These are phyloP conservation scores for Tor tambroides DNA, from an alignment of 2,113 vertebrate species.

Conservation along the genomic window DNA sequence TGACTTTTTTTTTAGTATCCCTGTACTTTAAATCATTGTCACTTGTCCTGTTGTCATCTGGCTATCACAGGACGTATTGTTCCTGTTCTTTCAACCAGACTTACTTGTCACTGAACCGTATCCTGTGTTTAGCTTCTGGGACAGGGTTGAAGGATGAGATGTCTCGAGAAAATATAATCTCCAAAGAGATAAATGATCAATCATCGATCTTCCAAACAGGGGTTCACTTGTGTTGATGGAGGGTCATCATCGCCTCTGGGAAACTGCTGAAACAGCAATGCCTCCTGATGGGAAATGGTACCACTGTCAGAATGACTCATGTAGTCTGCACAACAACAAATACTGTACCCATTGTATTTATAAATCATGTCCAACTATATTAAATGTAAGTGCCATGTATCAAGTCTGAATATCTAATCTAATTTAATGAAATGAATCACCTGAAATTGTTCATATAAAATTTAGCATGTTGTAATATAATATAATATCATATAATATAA, in stretches of 20 bases:
- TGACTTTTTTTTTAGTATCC: background rate
- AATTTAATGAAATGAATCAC: no score
- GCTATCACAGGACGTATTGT: conserved; percentile 67
- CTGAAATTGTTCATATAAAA: no score
- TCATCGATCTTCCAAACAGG: conserved; percentile 54
- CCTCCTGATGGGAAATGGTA: background rate
- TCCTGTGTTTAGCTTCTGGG: conserved; percentile 30
- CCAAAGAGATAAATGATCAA: conserved; percentile 43
- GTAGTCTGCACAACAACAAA: background rate
- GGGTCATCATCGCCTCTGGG: conserved; percentile 64
- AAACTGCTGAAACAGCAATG: conserved; percentile 45
- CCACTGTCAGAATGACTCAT: conserved; percentile 1
- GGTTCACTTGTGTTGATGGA: conserved; percentile 69
- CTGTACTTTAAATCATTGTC: conserved; percentile 32
- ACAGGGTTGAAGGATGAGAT: conserved; percentile 43
- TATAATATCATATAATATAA: no score
- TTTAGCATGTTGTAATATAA: no score
- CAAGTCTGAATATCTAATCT: no score
- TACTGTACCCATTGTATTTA: background rate
- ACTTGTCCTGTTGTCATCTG: conserved; percentile 64
- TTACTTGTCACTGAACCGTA: conserved; percentile 67
- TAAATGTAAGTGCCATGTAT: background rate
- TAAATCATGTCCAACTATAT: background rate
- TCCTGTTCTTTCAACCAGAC: conserved; percentile 56
- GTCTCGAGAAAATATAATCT: conserved; percentile 33